These are phyloP conservation scores for Rhyzopertha dominica DNA, from an alignment of 1,140 invertebrate genomes.

Conservation along the genomic window DNA sequence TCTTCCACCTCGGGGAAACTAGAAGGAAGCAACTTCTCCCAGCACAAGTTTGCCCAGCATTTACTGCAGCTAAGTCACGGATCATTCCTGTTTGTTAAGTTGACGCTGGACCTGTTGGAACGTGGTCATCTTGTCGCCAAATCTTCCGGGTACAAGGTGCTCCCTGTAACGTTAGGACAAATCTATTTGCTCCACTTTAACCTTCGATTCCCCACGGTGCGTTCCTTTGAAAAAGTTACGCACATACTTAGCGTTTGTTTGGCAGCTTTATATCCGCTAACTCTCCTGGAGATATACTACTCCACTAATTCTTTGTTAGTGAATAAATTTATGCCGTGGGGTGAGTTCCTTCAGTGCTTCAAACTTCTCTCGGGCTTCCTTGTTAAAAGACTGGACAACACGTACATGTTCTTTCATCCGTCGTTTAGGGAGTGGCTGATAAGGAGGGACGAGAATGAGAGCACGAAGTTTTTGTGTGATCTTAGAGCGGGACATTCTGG, in stretches of 20 bases:
- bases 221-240: slow-evolving; percentile 84
- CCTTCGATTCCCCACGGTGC: slow-evolving; percentile 81
- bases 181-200: slow-evolving; percentile 94
- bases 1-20: slow-evolving; percentile 61
- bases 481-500: slow-evolving; percentile 83
- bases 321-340: slow-evolving; percentile 76
- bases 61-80: slow-evolving; percentile 77
- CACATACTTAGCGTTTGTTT: slow-evolving; percentile 85
- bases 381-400: slow-evolving; percentile 83
- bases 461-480: slow-evolving; percentile 85
- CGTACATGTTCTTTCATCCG: slow-evolving; percentile 95
- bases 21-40: slow-evolving; percentile 57
- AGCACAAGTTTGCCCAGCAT: slow-evolving; percentile 79
- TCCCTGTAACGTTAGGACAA: slow-evolving; percentile 87
- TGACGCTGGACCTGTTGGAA: slow-evolving; percentile 91
- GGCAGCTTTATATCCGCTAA: slow-evolving; percentile 85
- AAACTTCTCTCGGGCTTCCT: slow-evolving; percentile 80
- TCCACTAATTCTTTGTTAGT: slow-evolving; percentile 82
- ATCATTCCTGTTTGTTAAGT: slow-evolving; percentile 86
- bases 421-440: slow-evolving; percentile 96
- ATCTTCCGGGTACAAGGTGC: slow-evolving; percentile 86
- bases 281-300: slow-evolving; percentile 86
- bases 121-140: slow-evolving; percentile 89
- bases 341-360: slow-evolving; percentile 82
- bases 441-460: slow-evolving; percentile 82